A percentile compares a stretch with the other conserved stretches of the same genome.
Evolutionary conservation across 2,888 invertebrate species (phyloP).

Genomic region (Isoperla grammatica): DNA sequence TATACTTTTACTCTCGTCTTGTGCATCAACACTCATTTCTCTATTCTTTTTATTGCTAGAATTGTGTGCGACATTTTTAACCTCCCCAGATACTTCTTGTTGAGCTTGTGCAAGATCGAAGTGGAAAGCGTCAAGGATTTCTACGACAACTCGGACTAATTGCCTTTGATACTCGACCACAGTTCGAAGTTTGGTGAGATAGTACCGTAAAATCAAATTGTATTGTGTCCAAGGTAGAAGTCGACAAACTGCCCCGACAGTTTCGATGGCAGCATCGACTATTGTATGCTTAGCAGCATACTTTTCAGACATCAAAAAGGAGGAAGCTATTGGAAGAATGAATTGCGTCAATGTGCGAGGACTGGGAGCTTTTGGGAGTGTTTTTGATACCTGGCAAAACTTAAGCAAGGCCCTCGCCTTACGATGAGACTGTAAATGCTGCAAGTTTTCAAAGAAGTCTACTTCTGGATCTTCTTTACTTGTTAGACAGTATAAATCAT

Average conservation of each 20-base stretch:
- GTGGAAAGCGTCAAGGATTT: slow-evolving; percentile 85
- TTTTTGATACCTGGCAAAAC: slow-evolving; percentile 61
- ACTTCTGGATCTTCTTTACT: slow-evolving; percentile 73
- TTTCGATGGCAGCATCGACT: slow-evolving; percentile 78
- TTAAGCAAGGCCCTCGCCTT: slow-evolving; percentile 76
- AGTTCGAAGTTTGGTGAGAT: slow-evolving; percentile 69
- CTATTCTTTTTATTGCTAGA: slow-evolving; percentile 13
- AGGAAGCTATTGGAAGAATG: slow-evolving; percentile 75
- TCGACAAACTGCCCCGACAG: slow-evolving; percentile 67
- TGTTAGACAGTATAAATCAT: slow-evolving; percentile 61
- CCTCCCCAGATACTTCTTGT: slow-evolving; percentile 4
- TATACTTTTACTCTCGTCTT: not conserved
- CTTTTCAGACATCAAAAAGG: slow-evolving; percentile 71
- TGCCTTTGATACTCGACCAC: slow-evolving; percentile 72
- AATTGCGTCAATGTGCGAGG: slow-evolving; percentile 73
- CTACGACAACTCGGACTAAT: slow-evolving; percentile 66
- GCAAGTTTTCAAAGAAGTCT: slow-evolving; percentile 92
- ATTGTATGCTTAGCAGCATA: slow-evolving; percentile 72
- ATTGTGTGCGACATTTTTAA: slow-evolving; percentile 9
- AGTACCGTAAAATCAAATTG: slow-evolving; percentile 71
- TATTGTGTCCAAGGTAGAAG: slow-evolving; percentile 88
- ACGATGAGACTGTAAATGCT: slow-evolving; percentile 81
- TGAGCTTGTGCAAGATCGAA: slow-evolving; percentile 71
- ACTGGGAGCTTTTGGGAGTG: slow-evolving; percentile 54
- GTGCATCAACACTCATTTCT: slow-evolving; percentile 16